These are phyloP conservation scores for Coendou prehensilis DNA, from an alignment of 2,797 vertebrate genomes.

Conservation along the genomic window DNA sequence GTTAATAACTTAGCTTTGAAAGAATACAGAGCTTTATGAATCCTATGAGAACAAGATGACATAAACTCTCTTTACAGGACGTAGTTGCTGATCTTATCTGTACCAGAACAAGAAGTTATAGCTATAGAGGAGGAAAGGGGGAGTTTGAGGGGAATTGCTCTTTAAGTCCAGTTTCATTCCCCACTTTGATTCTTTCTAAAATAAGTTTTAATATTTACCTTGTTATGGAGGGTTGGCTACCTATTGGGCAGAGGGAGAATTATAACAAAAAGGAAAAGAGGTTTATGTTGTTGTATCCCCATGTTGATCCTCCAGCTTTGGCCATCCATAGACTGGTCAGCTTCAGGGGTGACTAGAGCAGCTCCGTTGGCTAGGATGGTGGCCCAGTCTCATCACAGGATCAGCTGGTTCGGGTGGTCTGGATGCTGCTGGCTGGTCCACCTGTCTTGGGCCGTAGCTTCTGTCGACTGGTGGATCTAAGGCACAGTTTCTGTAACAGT, in stretches of 20 bases:
- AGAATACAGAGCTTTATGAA: not conserved
- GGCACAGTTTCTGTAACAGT: no score
- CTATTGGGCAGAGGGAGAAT: no score
- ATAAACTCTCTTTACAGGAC: not conserved
- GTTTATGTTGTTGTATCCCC: not conserved
- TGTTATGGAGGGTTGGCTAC: no score
- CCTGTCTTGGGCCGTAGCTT: no score
- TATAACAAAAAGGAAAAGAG: not conserved
- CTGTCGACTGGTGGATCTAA: no score
- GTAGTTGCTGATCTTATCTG: not conserved
- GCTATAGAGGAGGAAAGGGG: not conserved
- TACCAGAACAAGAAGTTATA: not conserved
- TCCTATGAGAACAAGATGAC: not conserved
- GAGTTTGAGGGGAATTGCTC: not conserved
- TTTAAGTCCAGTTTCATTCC: not conserved
- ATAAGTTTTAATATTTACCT: not conserved
- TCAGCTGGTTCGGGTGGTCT: no score
- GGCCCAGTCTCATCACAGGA: no score
- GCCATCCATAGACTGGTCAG: no score
- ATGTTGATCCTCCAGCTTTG: not conserved
- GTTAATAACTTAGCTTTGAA: not conserved
- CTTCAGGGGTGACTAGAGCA: not conserved
- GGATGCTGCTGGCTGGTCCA: no score
- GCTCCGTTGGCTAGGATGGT: not conserved
- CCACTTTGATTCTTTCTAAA: not conserved